Conservation (phyloP, 2,113 vertebrate species). For the Pelobates fuscus region DNA sequence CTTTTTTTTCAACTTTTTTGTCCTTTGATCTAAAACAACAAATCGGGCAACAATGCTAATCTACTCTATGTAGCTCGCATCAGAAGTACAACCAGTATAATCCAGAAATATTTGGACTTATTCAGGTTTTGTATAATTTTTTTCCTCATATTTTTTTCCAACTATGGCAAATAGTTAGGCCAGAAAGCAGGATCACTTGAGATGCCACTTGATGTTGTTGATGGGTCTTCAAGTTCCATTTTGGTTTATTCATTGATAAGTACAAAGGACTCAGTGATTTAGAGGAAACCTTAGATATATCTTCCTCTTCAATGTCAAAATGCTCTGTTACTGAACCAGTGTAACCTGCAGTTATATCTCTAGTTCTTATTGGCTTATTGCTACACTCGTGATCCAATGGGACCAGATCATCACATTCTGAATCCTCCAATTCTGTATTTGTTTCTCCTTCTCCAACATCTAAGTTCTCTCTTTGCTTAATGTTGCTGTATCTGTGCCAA, state of each 20-base stretch:
- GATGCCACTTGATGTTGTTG: neutral
- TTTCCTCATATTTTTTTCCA: too few species aligned
- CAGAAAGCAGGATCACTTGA: neutral
- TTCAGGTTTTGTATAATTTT: neutral
- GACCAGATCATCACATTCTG: neutral
- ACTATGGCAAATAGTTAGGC: neutral
- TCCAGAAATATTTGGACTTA: neutral
- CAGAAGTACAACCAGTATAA: neutral
- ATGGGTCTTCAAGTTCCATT: slow-evolving; percentile 1
- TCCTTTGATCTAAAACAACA: neutral
- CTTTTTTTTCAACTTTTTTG: neutral
- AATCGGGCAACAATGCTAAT: neutral
- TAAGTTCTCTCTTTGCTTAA: neutral
- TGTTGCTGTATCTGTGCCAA: too few species aligned
- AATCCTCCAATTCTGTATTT: neutral
- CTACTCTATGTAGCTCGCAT: neutral
- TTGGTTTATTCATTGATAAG: neutral
- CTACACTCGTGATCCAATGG: neutral
- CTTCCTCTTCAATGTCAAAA: neutral
- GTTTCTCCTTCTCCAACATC: neutral
- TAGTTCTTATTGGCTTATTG: neutral
- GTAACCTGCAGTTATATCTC: neutral
- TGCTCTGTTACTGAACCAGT: neutral
- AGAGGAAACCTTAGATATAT: neutral
- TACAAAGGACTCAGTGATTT: neutral